These are phyloP conservation scores for Pomacea maculata DNA, from an alignment of 1,140 invertebrate species.

Conservation along the genomic window DNA sequence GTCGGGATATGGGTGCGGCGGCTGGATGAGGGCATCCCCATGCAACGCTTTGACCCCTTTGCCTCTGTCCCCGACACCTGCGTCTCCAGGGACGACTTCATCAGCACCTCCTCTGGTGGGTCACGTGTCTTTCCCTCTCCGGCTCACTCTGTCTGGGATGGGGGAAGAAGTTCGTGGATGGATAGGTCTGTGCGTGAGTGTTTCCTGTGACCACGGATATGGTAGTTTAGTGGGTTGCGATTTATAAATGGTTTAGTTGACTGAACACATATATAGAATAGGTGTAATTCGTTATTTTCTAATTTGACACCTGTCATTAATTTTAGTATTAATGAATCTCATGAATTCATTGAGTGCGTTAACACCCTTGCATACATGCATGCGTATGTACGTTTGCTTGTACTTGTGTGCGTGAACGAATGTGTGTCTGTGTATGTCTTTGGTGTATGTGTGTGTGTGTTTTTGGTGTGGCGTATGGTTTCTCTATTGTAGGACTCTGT, in stretches of 20 bases:
- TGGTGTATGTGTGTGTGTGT: constrained; percentile 13
- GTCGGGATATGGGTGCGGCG: neutral
- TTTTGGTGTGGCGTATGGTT: too few species aligned
- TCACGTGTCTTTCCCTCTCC: neutral
- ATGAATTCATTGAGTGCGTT: too few species aligned
- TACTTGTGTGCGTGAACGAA: neutral
- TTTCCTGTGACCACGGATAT: constrained; percentile 58
- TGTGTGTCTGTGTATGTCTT: neutral
- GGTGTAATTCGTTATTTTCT: neutral
- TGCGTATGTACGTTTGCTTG: neutral
- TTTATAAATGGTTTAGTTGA: constrained; percentile 52
- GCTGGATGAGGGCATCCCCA: neutral
- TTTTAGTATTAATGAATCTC: neutral
- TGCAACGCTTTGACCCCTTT: neutral
- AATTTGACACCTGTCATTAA: neutral
- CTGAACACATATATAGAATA: neutral
- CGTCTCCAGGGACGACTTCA: neutral
- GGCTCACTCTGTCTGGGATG: neutral
- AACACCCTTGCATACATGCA: neutral
- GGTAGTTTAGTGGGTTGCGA: constrained; percentile 65
- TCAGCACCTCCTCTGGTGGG: neutral
- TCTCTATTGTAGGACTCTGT: too few species aligned
- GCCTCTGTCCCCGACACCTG: neutral
- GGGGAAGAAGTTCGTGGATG: neutral
- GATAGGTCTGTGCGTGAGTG: neutral